These are phyloP conservation scores for Peromyscus aztecus DNA, from an alignment of 2,797 vertebrate genomes.

Conservation along the genomic window DNA sequence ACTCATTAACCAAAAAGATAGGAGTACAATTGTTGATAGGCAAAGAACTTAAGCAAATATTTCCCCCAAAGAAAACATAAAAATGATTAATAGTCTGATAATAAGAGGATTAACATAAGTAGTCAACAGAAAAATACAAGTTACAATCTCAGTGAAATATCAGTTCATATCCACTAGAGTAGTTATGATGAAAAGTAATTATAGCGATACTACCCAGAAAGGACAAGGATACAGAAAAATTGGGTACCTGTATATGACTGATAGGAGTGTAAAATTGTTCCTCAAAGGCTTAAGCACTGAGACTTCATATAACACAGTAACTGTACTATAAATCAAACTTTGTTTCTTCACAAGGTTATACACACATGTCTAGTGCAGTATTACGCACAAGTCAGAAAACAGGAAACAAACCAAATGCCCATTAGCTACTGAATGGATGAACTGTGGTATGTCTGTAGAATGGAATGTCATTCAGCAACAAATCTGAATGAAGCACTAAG, in stretches of 20 bases:
- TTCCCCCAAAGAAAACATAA: conserved; percentile 35
- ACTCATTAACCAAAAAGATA: conserved; percentile 25
- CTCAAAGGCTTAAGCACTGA: conserved; percentile 27
- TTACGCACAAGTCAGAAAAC: conserved; percentile 30
- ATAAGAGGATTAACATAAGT: not conserved
- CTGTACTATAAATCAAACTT: conserved; percentile 32
- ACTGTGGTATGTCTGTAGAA: not conserved
- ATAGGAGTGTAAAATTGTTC: not conserved
- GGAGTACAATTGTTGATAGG: conserved; percentile 15
- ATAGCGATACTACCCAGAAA: not conserved
- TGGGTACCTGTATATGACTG: not conserved
- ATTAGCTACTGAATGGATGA: not conserved
- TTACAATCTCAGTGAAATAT: not conserved
- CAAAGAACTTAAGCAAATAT: conserved; percentile 34
- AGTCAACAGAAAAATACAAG: conserved; percentile 46
- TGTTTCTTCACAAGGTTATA: not conserved
- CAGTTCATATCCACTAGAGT: not conserved
- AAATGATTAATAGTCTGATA: not conserved
- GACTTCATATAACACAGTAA: not conserved
- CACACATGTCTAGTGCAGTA: conserved; percentile 10
- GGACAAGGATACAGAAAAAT: conserved; percentile 8
- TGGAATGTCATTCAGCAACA: conserved; percentile 29
- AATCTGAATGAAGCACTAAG: conserved; percentile 44
- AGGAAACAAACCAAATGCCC: conserved; percentile 18
- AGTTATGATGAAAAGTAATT: not conserved